A percentile compares a stretch with the other conserved stretches of the same genome.
Evolutionary conservation across 2,113 vertebrate species (phyloP).

Genomic region (Scalopus aquaticus): DNA sequence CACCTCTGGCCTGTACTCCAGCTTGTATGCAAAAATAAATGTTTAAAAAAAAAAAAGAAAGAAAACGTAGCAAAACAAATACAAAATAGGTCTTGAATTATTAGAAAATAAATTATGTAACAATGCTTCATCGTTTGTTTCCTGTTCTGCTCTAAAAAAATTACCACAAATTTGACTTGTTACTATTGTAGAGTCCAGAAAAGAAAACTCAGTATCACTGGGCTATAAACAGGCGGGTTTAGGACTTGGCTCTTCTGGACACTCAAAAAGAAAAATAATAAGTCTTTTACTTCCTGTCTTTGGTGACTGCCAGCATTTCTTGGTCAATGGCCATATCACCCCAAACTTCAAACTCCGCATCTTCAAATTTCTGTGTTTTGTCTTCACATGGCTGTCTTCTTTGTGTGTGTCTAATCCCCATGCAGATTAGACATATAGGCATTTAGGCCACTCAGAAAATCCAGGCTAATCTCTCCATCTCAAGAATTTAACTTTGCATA

Average conservation of each 20-base stretch:
- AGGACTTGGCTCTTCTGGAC: not conserved
- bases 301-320: not conserved
- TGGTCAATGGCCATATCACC: no score
- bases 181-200: not conserved
- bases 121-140: not conserved
- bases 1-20: no score
- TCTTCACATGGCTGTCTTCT: not conserved
- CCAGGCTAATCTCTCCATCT: not conserved
- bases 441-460: not conserved
- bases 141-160: not conserved
- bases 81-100: not conserved
- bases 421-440: no score
- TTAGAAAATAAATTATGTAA: not conserved
- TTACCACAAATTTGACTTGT: not conserved
- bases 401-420: not conserved
- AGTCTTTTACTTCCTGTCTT: not conserved
- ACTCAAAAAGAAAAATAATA: not conserved
- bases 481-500: not conserved
- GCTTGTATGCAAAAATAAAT: no score
- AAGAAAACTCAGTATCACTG: not conserved
- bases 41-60: no score
- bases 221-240: not conserved
- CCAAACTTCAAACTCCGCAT: accelerated
- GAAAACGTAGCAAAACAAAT: not conserved
- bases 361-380: not conserved